Conservation (phyloP, 2,797 vertebrate species). For the Loriculus beryllinus region DNA sequence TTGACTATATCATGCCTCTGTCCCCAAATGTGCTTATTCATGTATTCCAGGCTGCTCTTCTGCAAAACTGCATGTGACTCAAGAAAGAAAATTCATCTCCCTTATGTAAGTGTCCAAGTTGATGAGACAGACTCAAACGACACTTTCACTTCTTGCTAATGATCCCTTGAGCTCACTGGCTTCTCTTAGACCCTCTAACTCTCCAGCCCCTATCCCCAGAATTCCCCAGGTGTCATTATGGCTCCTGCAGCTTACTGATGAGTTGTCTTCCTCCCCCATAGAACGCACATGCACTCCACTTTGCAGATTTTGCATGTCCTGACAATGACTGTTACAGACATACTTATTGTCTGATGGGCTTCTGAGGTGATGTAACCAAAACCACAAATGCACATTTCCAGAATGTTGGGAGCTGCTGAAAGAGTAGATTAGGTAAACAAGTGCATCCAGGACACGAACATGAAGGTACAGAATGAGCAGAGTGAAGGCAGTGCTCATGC, state of each 20-base stretch:
- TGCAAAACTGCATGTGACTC: neutral
- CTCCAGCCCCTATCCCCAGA: neutral
- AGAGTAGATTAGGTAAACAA: constrained; percentile 9
- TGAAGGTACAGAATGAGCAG: neutral
- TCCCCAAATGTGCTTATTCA: constrained; percentile 7
- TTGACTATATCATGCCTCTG: neutral
- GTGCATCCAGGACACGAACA: neutral
- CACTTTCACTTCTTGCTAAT: neutral
- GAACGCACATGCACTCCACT: rapidly evolving
- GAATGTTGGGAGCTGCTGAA: neutral
- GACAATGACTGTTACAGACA: neutral
- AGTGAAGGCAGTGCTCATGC: neutral
- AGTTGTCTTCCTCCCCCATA: neutral
- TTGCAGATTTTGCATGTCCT: neutral
- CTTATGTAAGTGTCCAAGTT: neutral
- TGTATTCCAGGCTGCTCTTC: neutral
- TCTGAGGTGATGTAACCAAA: neutral
- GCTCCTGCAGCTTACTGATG: neutral
- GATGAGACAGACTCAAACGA: neutral
- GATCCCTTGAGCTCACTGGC: neutral
- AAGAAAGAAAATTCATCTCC: neutral
- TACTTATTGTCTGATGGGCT: constrained; percentile 5
- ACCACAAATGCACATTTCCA: neutral
- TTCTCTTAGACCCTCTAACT: neutral
- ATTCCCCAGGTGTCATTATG: neutral